Conservation (phyloP, 2,888 invertebrate species). For the Drepana falcataria region DNA sequence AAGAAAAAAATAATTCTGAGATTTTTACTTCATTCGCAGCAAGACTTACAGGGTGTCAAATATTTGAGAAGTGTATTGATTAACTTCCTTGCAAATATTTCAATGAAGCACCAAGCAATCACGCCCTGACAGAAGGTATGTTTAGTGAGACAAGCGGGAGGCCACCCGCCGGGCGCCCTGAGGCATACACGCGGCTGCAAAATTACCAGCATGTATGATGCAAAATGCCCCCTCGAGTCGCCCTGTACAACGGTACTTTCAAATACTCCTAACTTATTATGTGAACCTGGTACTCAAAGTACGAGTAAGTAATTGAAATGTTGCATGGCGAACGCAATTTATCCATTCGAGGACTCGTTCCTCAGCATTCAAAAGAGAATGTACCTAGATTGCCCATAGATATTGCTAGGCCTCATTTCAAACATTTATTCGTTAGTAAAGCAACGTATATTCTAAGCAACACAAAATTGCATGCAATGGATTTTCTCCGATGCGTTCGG, state of each 20-base stretch:
- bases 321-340: background rate
- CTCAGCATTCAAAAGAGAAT: background rate
- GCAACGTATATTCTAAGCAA: background rate
- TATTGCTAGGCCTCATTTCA: background rate
- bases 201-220: slow-evolving; percentile 28
- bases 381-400: background rate
- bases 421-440: background rate
- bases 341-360: background rate
- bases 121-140: slow-evolving; percentile 46
- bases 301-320: background rate
- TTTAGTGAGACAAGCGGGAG: slow-evolving; percentile 44
- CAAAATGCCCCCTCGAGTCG: slow-evolving; percentile 25
- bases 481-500: background rate
- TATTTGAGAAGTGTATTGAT: background rate
- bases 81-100: slow-evolving; percentile 25
- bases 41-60: too few relatives aligned
- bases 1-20: too few relatives aligned
- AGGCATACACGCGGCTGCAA: slow-evolving; percentile 62
- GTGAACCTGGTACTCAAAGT: slow-evolving; percentile 30
- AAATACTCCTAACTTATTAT: slow-evolving; percentile 23
- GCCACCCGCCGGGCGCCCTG: slow-evolving; percentile 62
- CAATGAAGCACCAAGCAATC: slow-evolving; percentile 44
- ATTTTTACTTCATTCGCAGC: too few relatives aligned
- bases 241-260: slow-evolving; percentile 44
- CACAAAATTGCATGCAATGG: background rate